phyloP scores from a whole-genome alignment of 2,888 invertebrate species.

The Conus canariensis region DNA sequence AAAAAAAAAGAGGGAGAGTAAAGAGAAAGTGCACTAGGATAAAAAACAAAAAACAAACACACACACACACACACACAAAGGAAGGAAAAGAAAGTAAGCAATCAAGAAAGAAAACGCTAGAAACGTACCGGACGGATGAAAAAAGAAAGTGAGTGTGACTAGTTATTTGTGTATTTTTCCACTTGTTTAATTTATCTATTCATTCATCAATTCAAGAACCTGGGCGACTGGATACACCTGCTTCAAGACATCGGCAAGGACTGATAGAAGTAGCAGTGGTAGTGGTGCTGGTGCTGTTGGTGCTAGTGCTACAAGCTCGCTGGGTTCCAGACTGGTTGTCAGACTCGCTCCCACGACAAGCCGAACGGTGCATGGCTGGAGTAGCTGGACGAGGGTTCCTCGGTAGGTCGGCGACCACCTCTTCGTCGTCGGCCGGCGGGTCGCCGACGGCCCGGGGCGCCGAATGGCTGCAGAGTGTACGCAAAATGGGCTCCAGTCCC shows the following conservation, averaged over 20 bases:
- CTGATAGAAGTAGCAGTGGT: too few species aligned
- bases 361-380: slow-evolving; percentile 52
- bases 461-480: slow-evolving; percentile 59
- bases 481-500: slow-evolving; percentile 71
- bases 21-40: not conserved
- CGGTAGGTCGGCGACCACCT: slow-evolving; percentile 37
- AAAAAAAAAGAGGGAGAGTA: not conserved
- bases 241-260: too few species aligned
- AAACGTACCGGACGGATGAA: not conserved
- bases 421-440: slow-evolving; percentile 11
- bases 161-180: too few species aligned
- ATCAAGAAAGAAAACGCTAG: not conserved
- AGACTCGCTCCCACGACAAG: slow-evolving; percentile 23
- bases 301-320: not conserved
- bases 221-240: too few species aligned
- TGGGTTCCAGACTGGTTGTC: too few species aligned
- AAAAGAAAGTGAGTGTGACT: not conserved
- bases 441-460: slow-evolving; percentile 55
- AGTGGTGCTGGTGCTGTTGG: not conserved
- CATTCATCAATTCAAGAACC: too few species aligned
- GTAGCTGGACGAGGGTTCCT: slow-evolving; percentile 45
- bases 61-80: not conserved
- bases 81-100: not conserved
- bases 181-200: too few species aligned
- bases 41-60: not conserved